Evolutionary conservation across 2,888 invertebrate species (phyloP), one percentile per base, ranked within the genome.

Genomic region (Neoscelio sp.): DNA sequence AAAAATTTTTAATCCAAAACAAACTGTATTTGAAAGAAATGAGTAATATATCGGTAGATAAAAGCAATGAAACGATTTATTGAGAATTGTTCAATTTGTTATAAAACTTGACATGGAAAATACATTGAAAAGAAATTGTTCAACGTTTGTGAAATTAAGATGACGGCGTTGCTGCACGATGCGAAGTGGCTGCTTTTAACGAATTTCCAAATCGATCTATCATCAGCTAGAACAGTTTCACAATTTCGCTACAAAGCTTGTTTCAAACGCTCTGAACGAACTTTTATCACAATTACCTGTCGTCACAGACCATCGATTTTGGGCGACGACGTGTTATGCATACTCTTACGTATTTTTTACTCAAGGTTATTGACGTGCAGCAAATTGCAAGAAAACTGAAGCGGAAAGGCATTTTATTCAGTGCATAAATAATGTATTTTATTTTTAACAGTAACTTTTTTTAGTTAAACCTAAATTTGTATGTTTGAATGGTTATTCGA

Each of bases 251-350:
- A 28, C 65, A 74, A 65, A 77, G 67, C 71, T 52, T 38, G 58
- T 52, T 68, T 52, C 58, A 33, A 73, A 77, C 77, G 80, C 71
- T 64, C 52, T 42, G 42, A 74, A 73, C 80, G 78, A 82, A 82
- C 82, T 81, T 82, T 80, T 82, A 82, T 83, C 83, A 79, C 84
- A 82, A 84, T 83, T 83, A 83, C 82, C 80, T 75, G 73, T 68
- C 80, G 79, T 81, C 78, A 52, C 38, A 40, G 62, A 67, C 50
- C 77, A 82, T 83, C 83, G 83, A 83, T 84, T 81, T 80, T 48
- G 77, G 67, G 65, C 67, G 77, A 80, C 80, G 65, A 77, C 79
- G 79, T 82, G 80, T 82, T 73, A 71, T 78, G 71, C 71, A 78
- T 67, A 40, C 52, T 15, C 30, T 78, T 70, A 70, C 2, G 13